These are phyloP conservation scores for Apteryx mantelli DNA, from an alignment of 2,113 vertebrate species.

Conservation along the genomic window DNA sequence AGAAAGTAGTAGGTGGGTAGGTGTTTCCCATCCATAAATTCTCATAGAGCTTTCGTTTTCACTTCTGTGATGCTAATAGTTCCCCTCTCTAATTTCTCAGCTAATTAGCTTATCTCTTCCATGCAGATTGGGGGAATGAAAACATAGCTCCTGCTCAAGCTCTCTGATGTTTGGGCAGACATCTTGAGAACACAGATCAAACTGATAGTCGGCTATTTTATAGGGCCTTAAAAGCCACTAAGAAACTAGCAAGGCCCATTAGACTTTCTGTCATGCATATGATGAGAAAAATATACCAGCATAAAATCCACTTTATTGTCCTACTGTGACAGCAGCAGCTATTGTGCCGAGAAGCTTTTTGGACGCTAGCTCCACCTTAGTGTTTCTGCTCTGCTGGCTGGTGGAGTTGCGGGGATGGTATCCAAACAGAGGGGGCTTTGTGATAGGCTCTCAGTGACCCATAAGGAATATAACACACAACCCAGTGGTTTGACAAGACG, in stretches of 20 bases:
- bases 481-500: slow-evolving; percentile 79
- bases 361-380: slow-evolving; percentile 66
- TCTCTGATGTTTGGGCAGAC: slow-evolving; percentile 80
- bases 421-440: slow-evolving; percentile 92
- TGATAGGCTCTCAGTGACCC: slow-evolving; percentile 86
- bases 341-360: slow-evolving; percentile 79
- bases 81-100: slow-evolving; percentile 84
- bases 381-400: slow-evolving; percentile 80
- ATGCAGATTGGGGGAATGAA: slow-evolving; percentile 81
- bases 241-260: slow-evolving; percentile 91
- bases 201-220: slow-evolving; percentile 80
- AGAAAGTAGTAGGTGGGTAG: neutral
- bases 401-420: slow-evolving; percentile 66
- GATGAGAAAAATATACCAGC: slow-evolving; percentile 82
- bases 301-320: slow-evolving; percentile 84
- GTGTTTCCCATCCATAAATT: neutral
- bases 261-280: slow-evolving; percentile 92
- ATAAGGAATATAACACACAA: slow-evolving; percentile 68
- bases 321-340: slow-evolving; percentile 80
- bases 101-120: slow-evolving; percentile 84
- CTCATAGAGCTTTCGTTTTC: neutral
- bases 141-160: slow-evolving; percentile 81
- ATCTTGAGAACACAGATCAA: slow-evolving; percentile 81
- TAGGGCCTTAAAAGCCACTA: slow-evolving; percentile 83
- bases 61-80: slow-evolving; percentile 56